Percentiles rank a stretch among this genome's conserved stretches.
These are phyloP conservation scores for Actinemys pallida DNA, from an alignment of 2,113 vertebrate species.

Conservation along the genomic window DNA sequence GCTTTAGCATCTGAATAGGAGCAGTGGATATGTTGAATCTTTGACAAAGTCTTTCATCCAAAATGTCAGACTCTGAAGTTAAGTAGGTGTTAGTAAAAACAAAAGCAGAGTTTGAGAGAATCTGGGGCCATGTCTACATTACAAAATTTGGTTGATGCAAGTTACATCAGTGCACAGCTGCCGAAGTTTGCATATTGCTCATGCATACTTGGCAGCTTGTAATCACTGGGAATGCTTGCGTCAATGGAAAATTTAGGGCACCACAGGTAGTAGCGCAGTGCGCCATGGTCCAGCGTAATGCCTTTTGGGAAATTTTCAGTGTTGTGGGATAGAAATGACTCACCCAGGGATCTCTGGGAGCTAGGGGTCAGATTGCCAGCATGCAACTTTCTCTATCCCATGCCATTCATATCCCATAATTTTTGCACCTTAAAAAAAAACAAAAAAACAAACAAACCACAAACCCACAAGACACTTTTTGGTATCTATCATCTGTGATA, in stretches of 20 bases:
- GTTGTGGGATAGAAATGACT: neutral
- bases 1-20: slow-evolving; percentile 64
- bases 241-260: neutral
- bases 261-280: neutral
- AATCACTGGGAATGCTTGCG: neutral
- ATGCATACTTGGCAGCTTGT: neutral
- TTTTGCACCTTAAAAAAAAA: neutral
- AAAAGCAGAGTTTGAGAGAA: neutral
- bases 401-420: neutral
- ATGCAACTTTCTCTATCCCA: neutral
- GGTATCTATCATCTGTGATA: neutral
- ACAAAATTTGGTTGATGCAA: neutral
- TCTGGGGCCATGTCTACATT: neutral
- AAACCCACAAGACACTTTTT: neutral
- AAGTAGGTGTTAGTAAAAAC: slow-evolving; percentile 68
- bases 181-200: neutral
- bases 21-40: slow-evolving; percentile 65
- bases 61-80: slow-evolving; percentile 55
- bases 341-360: no score
- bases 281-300: neutral
- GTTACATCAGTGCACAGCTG: neutral
- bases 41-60: slow-evolving; percentile 63
- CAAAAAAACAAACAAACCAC: no score
- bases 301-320: neutral
- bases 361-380: neutral